Evolutionary conservation across 2,113 vertebrate species (phyloP).

Genomic region (Camelus bactrianus): DNA sequence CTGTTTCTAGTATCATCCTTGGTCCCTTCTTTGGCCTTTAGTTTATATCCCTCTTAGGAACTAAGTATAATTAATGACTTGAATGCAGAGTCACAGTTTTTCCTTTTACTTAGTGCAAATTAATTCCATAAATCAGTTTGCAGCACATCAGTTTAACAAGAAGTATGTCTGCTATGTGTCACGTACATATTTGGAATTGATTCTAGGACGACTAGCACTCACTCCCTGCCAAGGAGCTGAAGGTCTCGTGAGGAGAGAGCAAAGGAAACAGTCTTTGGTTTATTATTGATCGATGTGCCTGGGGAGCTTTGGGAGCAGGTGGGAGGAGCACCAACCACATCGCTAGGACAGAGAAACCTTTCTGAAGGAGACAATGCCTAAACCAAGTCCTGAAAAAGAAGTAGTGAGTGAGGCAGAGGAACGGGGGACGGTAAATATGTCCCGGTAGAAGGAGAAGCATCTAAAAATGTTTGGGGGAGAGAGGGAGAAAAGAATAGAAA

Average conservation of each 20-base stretch:
- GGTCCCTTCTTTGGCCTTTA: not conserved
- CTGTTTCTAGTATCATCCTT: not conserved
- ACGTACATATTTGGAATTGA: not conserved
- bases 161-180: not conserved
- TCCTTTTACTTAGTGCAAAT: constrained; percentile 17
- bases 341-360: not conserved
- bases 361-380: not conserved
- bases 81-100: not conserved
- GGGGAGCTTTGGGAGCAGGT: not conserved
- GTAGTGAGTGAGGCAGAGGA: not conserved
- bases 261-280: not conserved
- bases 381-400: not conserved
- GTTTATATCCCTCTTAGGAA: not conserved
- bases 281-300: not conserved
- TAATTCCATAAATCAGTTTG: constrained; percentile 33
- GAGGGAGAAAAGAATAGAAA: not conserved
- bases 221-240: not conserved
- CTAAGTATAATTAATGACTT: not conserved
- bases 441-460: not conserved
- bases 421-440: not conserved
- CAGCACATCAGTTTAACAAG: not conserved
- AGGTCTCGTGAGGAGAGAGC: not conserved
- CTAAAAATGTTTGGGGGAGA: not conserved
- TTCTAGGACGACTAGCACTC: not conserved
- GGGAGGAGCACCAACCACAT: not conserved